phyloP scores from a whole-genome alignment of 2,113 vertebrate species.

The Abramis brama region DNA sequence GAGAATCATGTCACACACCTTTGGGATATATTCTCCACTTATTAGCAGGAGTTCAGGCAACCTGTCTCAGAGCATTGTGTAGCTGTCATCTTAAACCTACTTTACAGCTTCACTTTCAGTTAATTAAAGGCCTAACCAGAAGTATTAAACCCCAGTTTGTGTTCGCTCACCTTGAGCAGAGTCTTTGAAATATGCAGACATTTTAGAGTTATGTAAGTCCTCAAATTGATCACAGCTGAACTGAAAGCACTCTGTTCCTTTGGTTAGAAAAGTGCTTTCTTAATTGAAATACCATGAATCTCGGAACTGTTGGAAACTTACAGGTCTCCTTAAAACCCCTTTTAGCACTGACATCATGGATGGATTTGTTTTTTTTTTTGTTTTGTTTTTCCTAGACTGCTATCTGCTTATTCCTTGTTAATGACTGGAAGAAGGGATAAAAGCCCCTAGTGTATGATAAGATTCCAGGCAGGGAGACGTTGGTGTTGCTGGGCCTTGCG shows the following conservation, averaged over 20 bases:
- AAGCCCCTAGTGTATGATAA: conserved; percentile 75
- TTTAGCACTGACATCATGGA: conserved; percentile 70
- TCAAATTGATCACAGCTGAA: conserved; percentile 36
- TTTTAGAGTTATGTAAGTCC: conserved; percentile 23
- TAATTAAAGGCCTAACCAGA: conserved; percentile 35
- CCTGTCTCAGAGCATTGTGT: conserved; percentile 32
- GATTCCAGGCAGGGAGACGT: conserved; percentile 58
- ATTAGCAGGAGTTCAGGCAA: conserved; percentile 32
- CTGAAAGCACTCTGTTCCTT: not conserved
- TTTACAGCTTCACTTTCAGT: conserved; percentile 29
- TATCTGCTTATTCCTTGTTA: conserved; percentile 64
- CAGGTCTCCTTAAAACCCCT: conserved; percentile 50
- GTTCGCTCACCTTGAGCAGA: not conserved
- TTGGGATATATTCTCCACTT: not conserved
- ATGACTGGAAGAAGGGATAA: conserved; percentile 71
- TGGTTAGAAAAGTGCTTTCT: not conserved
- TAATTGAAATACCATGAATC: conserved; percentile 32
- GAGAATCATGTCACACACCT: conserved; percentile 32
- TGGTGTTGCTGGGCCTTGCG: conserved; percentile 61
- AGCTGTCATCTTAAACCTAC: conserved; percentile 33
- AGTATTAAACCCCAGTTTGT: conserved; percentile 13
- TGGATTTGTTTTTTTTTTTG: conserved; percentile 42
- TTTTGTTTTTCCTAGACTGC: conserved; percentile 44
- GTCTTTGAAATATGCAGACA: conserved; percentile 21
- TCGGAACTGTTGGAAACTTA: not conserved